Conservation (phyloP, 2,888 invertebrate genomes). For the Sialis lutaria region DNA sequence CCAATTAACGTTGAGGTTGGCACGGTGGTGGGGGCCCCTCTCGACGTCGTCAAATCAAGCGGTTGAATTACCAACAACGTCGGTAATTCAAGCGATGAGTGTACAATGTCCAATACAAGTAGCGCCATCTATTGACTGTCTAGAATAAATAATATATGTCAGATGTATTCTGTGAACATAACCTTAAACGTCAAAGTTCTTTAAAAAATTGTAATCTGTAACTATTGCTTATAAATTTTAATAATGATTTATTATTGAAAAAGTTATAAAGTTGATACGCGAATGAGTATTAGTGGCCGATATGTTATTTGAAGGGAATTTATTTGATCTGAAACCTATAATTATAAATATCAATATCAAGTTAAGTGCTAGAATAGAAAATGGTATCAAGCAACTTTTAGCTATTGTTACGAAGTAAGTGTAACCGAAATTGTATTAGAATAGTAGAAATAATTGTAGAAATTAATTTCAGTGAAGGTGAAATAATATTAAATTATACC, state of each 20-base stretch:
- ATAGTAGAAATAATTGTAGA: neutral
- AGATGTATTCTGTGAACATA: no score
- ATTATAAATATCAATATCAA: conserved; percentile 23
- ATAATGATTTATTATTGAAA: neutral
- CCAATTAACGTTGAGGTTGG: no score
- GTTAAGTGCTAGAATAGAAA: conserved; percentile 22
- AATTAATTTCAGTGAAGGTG: conserved; percentile 18
- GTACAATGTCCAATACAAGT: no score
- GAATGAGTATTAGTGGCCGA: conserved; percentile 7
- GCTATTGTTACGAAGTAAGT: conserved; percentile 21
- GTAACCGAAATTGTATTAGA: neutral
- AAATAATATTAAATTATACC: conserved; percentile 23
- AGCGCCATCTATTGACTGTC: no score
- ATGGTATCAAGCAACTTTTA: conserved; percentile 25
- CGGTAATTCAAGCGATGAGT: no score
- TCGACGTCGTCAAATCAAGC: no score
- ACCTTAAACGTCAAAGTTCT: no score
- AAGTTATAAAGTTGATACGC: no score
- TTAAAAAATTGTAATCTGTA: no score
- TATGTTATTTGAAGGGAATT: conserved; percentile 12
- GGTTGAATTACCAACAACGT: no score
- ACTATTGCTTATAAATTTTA: neutral
- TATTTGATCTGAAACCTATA: conserved; percentile 23
- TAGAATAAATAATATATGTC: no score
- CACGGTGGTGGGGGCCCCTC: no score